Evolutionary conservation across 2,797 vertebrate genomes (phyloP).

Genomic region (Eutrigla gurnardus): DNA sequence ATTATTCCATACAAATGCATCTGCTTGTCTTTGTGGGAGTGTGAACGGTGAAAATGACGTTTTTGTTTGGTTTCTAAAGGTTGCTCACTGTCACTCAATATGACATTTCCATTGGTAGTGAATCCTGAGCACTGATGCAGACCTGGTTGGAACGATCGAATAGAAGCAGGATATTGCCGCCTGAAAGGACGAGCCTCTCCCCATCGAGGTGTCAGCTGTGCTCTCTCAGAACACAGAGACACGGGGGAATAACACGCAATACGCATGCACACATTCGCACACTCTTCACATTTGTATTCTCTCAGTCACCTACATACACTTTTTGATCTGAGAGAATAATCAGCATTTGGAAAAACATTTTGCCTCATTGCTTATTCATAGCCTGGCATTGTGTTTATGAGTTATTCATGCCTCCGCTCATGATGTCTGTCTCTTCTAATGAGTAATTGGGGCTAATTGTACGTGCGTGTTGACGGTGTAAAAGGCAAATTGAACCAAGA

Average conservation of each 20-base stretch:
- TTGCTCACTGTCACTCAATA: slow-evolving; percentile 30
- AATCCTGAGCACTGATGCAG: slow-evolving; percentile 19
- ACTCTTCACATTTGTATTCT: slow-evolving; percentile 52
- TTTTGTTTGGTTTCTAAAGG: slow-evolving; percentile 51
- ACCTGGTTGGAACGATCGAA: slow-evolving; percentile 33
- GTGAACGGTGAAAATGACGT: not conserved
- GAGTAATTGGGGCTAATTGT: slow-evolving; percentile 76
- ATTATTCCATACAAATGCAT: not conserved
- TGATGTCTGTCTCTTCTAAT: slow-evolving; percentile 73
- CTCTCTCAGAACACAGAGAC: slow-evolving; percentile 54
- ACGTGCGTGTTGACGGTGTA: slow-evolving; percentile 44
- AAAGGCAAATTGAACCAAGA: slow-evolving; percentile 64
- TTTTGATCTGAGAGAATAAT: slow-evolving; percentile 74
- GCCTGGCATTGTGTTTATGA: slow-evolving; percentile 69
- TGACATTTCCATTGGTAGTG: slow-evolving; percentile 53
- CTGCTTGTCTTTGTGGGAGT: slow-evolving; percentile 5
- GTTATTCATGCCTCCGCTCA: slow-evolving; percentile 67
- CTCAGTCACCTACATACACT: slow-evolving; percentile 61
- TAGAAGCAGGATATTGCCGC: slow-evolving; percentile 55
- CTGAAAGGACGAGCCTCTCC: slow-evolving; percentile 56
- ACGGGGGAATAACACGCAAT: slow-evolving; percentile 44
- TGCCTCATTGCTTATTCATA: slow-evolving; percentile 79
- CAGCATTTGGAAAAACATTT: slow-evolving; percentile 70
- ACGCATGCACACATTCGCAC: not conserved
- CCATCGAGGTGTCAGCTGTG: slow-evolving; percentile 72